Evolutionary conservation across 2,888 invertebrate species (phyloP).

Genomic region (Ommatoiulus sabulosus): DNA sequence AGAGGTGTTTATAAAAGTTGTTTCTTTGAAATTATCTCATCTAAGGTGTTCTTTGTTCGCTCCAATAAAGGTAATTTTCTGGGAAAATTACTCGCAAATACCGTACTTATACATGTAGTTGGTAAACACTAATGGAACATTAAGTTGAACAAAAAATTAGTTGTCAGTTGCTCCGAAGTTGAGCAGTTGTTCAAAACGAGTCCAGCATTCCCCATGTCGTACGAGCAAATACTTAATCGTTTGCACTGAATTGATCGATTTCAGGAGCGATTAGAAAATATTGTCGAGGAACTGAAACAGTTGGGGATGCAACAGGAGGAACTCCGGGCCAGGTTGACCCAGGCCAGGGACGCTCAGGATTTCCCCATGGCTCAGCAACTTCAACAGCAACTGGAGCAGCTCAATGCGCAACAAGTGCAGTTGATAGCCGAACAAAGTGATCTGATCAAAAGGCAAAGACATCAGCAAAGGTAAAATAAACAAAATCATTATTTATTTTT

Average conservation of each 20-base stretch:
- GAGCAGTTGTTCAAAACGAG: no score
- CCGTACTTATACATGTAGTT: no score
- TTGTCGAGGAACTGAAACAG: constrained; percentile 69
- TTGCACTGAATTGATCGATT: not conserved
- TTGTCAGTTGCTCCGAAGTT: no score
- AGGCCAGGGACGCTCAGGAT: constrained; percentile 66
- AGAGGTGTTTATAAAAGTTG: no score
- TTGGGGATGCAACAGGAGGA: constrained; percentile 68
- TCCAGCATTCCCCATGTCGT: no score
- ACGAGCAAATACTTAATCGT: not conserved
- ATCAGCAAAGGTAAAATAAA: constrained; percentile 59
- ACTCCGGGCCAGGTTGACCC: constrained; percentile 66
- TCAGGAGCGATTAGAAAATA: constrained; percentile 69
- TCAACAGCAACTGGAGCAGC: constrained; percentile 67
- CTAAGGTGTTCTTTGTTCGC: no score
- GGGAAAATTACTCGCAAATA: no score
- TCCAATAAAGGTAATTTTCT: no score
- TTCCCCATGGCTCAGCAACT: constrained; percentile 65
- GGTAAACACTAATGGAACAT: no score
- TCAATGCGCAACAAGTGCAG: constrained; percentile 68
- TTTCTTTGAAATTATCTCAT: no score
- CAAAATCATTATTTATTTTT: not conserved
- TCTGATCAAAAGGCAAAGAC: constrained; percentile 65
- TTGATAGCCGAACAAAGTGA: constrained; percentile 69
- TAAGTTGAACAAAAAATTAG: no score